Base-by-base conservation (phyloP, 2,113 vertebrate genomes). In the Callorhinus ursinus region DNA sequence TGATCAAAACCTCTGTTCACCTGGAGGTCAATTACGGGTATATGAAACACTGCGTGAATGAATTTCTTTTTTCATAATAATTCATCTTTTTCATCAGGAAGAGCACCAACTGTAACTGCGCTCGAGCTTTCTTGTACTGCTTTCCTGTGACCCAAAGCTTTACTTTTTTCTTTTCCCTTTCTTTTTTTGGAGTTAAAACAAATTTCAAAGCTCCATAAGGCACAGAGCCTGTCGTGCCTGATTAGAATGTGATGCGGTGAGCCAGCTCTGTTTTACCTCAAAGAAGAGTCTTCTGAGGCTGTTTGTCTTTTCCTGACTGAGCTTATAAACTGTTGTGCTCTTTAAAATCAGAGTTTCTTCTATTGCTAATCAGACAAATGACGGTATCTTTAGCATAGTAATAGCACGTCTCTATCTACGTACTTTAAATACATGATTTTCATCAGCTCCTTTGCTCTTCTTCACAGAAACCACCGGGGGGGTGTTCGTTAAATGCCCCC, bases 201-300 rank as follows among this genome's bases (percentile, higher is more conserved):
- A 14, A 4, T 21, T 16, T 33, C 46, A 36, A 31, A 77, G 24
- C 26, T 51, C 9, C 31, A 4, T 28, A 31, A 61, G 1, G 4
- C 42, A 28, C 4, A 11, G 16, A 51, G 67, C 28, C 15, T 8
- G 8, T 2, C 24, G 21, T 28, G 49, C 36, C 61, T 55, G 55
- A 18, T 3, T 12, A 14, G 15, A 9, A 18, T 0, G 14, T 14
- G 2, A 1, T 0, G 28, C 46, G 39, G 15, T 3, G 13, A 11
- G 3, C 67, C 12, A 13, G 3, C 11, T 7, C 0, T 0, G 57
- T 5, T 1, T 1, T 0, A 49, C 53, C 53, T 21, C 4, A 4
- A 26, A 61, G 31, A 55, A 21, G 15, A n/a, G 67, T 57, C 72
- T 53, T 57, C 93, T 7, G 19, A n/a, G 51, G 82, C 63, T 42